Percentiles rank a stretch among this genome's conserved stretches.
phyloP scores from a whole-genome alignment of 1,140 invertebrate genomes.

The Augochlora pura region DNA sequence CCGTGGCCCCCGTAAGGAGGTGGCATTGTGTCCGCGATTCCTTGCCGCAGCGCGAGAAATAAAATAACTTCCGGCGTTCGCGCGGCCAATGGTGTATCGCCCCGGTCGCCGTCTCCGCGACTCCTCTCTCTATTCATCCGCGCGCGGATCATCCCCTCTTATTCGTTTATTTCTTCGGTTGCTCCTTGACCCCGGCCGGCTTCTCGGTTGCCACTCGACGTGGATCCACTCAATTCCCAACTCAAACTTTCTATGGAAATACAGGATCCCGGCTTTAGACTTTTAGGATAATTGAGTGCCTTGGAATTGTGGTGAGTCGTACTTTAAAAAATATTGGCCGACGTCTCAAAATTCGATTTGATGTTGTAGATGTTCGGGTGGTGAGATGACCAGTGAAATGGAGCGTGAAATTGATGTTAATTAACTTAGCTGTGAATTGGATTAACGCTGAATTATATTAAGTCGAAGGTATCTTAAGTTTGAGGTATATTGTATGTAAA shows the following conservation, averaged over 20 bases:
- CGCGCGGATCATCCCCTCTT: neutral
- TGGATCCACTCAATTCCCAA: neutral
- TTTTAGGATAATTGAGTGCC: neutral
- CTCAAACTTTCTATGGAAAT: neutral
- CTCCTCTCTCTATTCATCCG: neutral
- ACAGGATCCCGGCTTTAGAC: neutral
- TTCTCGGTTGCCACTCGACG: slow-evolving; percentile 6
- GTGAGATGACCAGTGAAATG: too few relatives aligned
- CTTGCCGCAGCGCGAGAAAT: slow-evolving; percentile 47
- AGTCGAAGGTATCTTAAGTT: too few relatives aligned
- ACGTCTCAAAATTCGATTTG: too few relatives aligned
- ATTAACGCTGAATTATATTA: too few relatives aligned
- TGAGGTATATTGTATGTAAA: too few relatives aligned
- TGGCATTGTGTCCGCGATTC: slow-evolving; percentile 59
- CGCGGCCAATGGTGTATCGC: slow-evolving; percentile 38
- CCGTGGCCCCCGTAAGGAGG: slow-evolving; percentile 35
- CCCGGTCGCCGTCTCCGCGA: too few relatives aligned
- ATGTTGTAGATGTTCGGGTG: too few relatives aligned
- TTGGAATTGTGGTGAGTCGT: neutral
- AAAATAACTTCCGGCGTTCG: slow-evolving; percentile 52
- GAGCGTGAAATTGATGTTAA: too few relatives aligned
- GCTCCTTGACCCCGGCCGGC: neutral
- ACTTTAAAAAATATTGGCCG: too few relatives aligned
- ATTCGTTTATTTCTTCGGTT: slow-evolving; percentile 10
- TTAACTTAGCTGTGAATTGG: too few relatives aligned